Evolutionary conservation across 2,888 invertebrate genomes (phyloP).

Genomic region (Willowsia nigromaculata): DNA sequence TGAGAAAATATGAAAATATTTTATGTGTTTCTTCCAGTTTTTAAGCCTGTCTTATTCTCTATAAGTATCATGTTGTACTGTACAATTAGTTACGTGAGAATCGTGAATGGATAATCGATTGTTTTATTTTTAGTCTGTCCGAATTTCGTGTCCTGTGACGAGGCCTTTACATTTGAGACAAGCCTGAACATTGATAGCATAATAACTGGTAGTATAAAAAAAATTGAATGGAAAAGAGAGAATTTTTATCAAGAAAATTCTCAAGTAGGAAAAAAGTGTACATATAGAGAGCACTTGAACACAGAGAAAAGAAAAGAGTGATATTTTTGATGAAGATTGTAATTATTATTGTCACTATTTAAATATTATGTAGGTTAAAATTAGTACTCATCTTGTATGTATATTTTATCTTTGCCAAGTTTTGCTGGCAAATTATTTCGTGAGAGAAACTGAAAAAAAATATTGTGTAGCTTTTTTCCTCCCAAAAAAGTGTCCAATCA

Average conservation of each 20-base stretch:
- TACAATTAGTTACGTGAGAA: no score
- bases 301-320: conserved; percentile 17
- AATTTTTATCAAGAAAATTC: neutral
- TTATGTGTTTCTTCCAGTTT: conserved; percentile 18
- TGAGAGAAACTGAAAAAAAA: no score
- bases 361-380: neutral
- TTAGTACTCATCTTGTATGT: neutral
- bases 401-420: neutral
- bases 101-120: no score
- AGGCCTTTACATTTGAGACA: conserved; percentile 41
- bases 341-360: neutral
- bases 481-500: no score
- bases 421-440: neutral
- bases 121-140: neutral
- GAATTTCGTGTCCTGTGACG: conserved; percentile 37
- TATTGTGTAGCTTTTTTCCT: no score
- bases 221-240: neutral
- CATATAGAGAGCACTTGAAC: neutral
- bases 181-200: conserved; percentile 42
- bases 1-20: neutral
- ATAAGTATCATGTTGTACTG: neutral
- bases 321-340: conserved; percentile 57
- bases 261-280: neutral
- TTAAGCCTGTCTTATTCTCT: neutral
- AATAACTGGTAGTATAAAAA: neutral